Percentiles rank a stretch among this genome's conserved stretches.
These are phyloP conservation scores for Nudaria mundana DNA, from an alignment of 2,888 invertebrate genomes.

Conservation along the genomic window DNA sequence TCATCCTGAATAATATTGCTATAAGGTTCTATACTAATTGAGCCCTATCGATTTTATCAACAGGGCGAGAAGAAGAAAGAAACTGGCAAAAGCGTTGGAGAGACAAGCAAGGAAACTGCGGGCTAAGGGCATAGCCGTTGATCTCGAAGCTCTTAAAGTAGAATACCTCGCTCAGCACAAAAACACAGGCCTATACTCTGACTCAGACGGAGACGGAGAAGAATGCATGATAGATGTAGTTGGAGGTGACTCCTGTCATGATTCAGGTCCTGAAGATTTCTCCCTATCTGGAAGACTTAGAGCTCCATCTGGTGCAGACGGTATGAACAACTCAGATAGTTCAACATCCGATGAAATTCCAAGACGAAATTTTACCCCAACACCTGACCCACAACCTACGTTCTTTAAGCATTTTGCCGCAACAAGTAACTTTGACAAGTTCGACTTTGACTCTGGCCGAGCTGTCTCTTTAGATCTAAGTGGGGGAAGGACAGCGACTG, in stretches of 20 bases:
- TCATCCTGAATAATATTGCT: conserved; percentile 6
- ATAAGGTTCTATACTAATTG: conserved; percentile 77
- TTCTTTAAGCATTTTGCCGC: conserved; percentile 71
- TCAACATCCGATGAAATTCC: conserved; percentile 75
- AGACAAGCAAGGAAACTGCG: conserved; percentile 95
- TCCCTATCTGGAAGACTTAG: conserved; percentile 81
- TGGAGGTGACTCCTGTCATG: conserved; percentile 89
- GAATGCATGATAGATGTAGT: conserved; percentile 92
- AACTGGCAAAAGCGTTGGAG: conserved; percentile 94
- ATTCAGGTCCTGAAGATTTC: conserved; percentile 84
- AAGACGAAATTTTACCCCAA: conserved; percentile 69
- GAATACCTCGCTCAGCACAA: conserved; percentile 92
- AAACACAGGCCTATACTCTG: conserved; percentile 81
- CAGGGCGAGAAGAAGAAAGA: conserved; percentile 93
- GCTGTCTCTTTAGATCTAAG: conserved; percentile 76
- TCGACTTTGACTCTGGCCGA: conserved; percentile 74
- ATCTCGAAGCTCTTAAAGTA: conserved; percentile 90
- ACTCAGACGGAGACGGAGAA: conserved; percentile 83
- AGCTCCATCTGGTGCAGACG: conserved; percentile 81
- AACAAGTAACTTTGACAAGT: conserved; percentile 69
- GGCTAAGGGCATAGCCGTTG: conserved; percentile 94
- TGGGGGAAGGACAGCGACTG: conserved; percentile 62
- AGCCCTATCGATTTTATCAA: conserved; percentile 71
- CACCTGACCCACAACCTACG: conserved; percentile 70
- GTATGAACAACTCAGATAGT: conserved; percentile 82